Evolutionary conservation across 2,113 vertebrate species (phyloP), one percentile per base, ranked within the genome.

Genomic region (Antennarius striatus): DNA sequence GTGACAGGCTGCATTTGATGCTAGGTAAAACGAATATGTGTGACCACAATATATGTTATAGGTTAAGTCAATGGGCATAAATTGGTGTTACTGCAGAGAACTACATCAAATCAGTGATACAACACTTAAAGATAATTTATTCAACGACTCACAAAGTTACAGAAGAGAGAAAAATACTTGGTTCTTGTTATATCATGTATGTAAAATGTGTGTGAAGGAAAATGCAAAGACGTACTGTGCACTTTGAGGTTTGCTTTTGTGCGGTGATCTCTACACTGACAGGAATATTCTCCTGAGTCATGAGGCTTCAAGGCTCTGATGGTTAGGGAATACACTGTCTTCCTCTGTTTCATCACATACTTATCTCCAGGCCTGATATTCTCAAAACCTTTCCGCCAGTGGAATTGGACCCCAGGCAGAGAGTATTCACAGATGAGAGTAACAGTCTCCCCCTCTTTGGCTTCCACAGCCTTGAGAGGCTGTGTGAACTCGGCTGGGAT

Each of bases 231-330:
- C 59, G 32, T 91, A 95, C 97, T 94, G 42, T 89, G 93, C 60
- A 99, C 94, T 0, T 71, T 93, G 56, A 99, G 88, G 3, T 79
- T 92, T 8, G 96, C 94, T 39, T 83, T 67, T 8, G 91, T 97
- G 0, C 22, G 90, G 81, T 98, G 94, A 51, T 94, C 91, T 9
- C 94, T 91, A 61, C 91, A 95, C 54, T 91, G 77, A 48, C 96
- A 99, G 16, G 81, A 89, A 56, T 98, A 98, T 51, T 95, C 92
- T 29, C 96, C 97, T 0, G 93, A 85, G 68, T 98, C 97, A 1
- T 91, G 81, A 0, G 91, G 85, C 71, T 90, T 93, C 56, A 97
- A 54, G 4, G 3, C 54, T 6, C 90, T 94, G 52, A 98, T 91
- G 45, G 92, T 85, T 1, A 98, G 87, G 71, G 95, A 93, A 0